Base-by-base conservation (phyloP, 2,113 vertebrate genomes). In the Xiphophorus hellerii region DNA sequence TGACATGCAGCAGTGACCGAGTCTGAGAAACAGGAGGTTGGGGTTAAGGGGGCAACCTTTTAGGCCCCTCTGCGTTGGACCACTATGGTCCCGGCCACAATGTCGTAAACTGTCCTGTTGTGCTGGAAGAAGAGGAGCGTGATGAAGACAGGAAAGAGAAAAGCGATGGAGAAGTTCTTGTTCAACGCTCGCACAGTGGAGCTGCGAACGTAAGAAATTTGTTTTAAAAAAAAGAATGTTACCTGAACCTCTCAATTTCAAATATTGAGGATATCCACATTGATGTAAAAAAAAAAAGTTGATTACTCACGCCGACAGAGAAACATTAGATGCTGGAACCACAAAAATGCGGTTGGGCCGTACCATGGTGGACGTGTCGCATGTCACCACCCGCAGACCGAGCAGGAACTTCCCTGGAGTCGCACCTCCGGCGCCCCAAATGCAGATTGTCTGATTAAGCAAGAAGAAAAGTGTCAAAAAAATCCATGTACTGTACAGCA, bases 151-250 rank as follows among this genome's bases (percentile, higher is more conserved):
- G 97, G 97, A 76, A 98, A 98, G 89, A 98, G 97, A 60, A 97
- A 98, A 51, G 97, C 96, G 76, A 99, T 98, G 87, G 97, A 98
- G 93, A 99, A 96, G 94, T 99, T 98, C 95, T 99, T 99, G 93
- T 97, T 98, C 90, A 98, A 87, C 63, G 97, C 96, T 90, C 97
- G 94, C 80, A 98, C 95, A 12, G 96, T 95, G 15, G 97, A 99
- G 89, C 97, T 99, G 90, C 31, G 65, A 37, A 35, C n/a, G 33
- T 13, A 1, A 33, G 74, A 5, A 22, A 17, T 48, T 25, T 22
- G 35, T 37, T 33, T 33, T 6, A 35, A 35, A 35, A 35, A 20
- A 27, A 30, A 48, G 48, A 6, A 10, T 28, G 11, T 4, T 12
- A 22, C 10, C 25, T 35, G 10, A 5, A 61, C 13, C 6, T 35